phyloP scores from a whole-genome alignment of 1,140 invertebrate species.

The Drosophila sulfurigaster region DNA sequence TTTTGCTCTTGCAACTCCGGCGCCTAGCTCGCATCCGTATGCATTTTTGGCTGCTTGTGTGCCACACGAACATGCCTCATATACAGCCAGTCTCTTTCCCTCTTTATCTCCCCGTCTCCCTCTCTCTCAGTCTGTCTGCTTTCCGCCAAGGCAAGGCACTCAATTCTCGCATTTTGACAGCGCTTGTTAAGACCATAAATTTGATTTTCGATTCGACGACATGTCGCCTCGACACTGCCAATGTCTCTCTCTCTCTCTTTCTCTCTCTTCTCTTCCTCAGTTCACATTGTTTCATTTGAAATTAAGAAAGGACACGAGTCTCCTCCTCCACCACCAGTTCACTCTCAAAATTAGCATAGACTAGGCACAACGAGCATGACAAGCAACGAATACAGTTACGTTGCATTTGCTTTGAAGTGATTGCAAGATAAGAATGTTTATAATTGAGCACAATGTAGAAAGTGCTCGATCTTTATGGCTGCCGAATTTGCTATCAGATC shows the following conservation, averaged over 20 bases:
- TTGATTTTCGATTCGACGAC: slow-evolving; percentile 71
- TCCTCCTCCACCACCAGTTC: neutral
- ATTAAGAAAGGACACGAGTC: slow-evolving; percentile 65
- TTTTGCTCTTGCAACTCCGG: slow-evolving; percentile 6
- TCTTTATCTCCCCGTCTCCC: neutral
- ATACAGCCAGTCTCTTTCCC: neutral
- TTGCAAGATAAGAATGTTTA: neutral
- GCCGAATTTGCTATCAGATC: neutral
- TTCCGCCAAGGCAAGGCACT: slow-evolving; percentile 49
- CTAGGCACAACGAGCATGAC: neutral
- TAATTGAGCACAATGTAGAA: neutral
- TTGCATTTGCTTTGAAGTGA: neutral
- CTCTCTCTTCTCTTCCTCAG: slow-evolving; percentile 7
- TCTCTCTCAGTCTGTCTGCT: neutral
- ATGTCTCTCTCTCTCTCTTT: slow-evolving; percentile 28
- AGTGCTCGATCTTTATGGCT: neutral
- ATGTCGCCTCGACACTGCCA: slow-evolving; percentile 40
- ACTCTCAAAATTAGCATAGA: slow-evolving; percentile 39
- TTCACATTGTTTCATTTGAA: slow-evolving; percentile 71
- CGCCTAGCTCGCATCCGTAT: slow-evolving; percentile 7
- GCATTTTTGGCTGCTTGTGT: slow-evolving; percentile 33
- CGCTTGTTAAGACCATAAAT: slow-evolving; percentile 77
- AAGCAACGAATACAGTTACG: too few species aligned
- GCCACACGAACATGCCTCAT: slow-evolving; percentile 3
- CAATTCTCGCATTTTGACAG: slow-evolving; percentile 80